A percentile compares a stretch with the other conserved stretches of the same genome.
phyloP scores from a whole-genome alignment of 2,888 invertebrate genomes.

The Cerastis rubricosa region DNA sequence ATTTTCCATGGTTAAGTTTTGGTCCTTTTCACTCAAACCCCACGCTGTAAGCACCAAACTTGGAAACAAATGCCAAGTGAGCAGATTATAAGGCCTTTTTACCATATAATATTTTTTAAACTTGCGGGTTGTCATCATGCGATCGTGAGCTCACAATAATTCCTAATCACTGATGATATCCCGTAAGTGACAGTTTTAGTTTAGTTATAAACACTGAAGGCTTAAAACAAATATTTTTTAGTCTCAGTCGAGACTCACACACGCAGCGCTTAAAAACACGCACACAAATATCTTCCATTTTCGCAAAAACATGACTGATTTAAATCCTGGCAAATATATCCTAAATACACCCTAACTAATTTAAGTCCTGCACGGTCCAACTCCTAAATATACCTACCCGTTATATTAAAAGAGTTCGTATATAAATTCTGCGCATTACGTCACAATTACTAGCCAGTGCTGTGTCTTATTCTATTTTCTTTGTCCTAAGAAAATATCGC shows the following conservation, averaged over 20 bases:
- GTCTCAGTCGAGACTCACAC: background rate
- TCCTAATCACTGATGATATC: no score
- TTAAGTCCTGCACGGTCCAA: background rate
- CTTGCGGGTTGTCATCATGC: no score
- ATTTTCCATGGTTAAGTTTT: background rate
- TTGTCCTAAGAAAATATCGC: slow-evolving; percentile 61
- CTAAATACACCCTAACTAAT: slow-evolving; percentile 4
- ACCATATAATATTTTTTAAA: no score
- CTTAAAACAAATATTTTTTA: no score
- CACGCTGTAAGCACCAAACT: background rate
- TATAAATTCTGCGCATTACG: slow-evolving; percentile 42
- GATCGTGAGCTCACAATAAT: no score
- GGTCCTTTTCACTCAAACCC: background rate
- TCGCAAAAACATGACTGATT: slow-evolving; percentile 2
- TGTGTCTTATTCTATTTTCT: slow-evolving; percentile 58
- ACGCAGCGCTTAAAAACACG: background rate
- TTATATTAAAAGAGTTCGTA: slow-evolving; percentile 18
- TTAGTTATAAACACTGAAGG: no score
- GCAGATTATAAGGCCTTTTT: no score
- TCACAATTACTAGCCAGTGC: slow-evolving; percentile 43
- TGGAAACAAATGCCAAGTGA: background rate
- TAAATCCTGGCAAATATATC: no score
- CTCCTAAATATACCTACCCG: slow-evolving; percentile 1
- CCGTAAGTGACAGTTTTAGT: no score
- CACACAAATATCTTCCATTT: background rate